phyloP scores from a whole-genome alignment of 1,140 invertebrate genomes.

The Nebria ingens region DNA sequence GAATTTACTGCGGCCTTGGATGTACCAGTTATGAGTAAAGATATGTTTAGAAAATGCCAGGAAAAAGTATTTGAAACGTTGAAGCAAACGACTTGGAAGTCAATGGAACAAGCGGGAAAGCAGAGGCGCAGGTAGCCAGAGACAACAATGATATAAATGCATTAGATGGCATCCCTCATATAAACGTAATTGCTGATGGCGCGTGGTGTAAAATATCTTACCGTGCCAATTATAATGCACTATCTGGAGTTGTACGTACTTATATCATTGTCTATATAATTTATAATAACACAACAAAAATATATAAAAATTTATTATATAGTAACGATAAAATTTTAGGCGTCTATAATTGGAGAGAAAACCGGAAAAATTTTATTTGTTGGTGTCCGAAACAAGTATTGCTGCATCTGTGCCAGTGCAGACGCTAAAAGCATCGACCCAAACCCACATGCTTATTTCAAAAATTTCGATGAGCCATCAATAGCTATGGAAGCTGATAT shows the following conservation, averaged over 20 bases:
- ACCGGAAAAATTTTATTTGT: conserved; percentile 29
- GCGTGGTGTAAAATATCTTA: conserved; percentile 29
- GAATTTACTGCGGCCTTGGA: conserved; percentile 23
- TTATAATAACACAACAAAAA: not conserved
- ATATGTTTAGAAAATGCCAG: conserved; percentile 19
- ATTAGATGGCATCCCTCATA: conserved; percentile 24
- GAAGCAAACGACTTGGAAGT: conserved; percentile 17
- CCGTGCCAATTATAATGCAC: conserved; percentile 17
- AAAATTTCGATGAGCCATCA: conserved; percentile 23
- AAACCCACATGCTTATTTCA: conserved; percentile 17
- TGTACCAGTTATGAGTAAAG: conserved; percentile 22
- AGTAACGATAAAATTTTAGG: conserved; percentile 6
- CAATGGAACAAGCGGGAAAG: conserved; percentile 28
- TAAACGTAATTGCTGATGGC: conserved; percentile 28
- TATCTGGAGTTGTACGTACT: conserved; percentile 16
- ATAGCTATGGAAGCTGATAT: conserved; percentile 32
- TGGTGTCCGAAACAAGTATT: conserved; percentile 28
- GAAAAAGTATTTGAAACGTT: conserved; percentile 15
- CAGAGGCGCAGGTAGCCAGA: conserved; percentile 25
- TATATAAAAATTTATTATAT: not conserved
- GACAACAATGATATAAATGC: conserved; percentile 19
- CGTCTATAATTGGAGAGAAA: conserved; percentile 25
- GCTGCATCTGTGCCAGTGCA: conserved; percentile 23
- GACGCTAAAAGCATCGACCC: not conserved
- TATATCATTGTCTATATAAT: no score